Conservation (phyloP, 2,113 vertebrate species). For the Lagopus muta region DNA sequence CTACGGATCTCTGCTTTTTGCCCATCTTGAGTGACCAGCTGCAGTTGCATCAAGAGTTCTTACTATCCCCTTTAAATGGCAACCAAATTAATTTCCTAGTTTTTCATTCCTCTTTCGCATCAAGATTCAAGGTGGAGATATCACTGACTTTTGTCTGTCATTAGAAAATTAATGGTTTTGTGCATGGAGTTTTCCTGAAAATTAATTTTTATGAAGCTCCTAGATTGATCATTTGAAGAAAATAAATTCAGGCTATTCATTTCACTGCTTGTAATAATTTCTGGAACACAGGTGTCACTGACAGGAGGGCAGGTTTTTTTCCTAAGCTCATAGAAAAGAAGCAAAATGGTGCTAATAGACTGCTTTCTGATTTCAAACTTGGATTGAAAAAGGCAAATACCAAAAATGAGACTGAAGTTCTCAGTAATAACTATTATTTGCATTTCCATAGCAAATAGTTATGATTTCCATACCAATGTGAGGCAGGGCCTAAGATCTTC, state of each 20-base stretch:
- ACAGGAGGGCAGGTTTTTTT: background rate
- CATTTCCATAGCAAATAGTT: background rate
- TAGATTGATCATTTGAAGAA: background rate
- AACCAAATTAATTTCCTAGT: background rate
- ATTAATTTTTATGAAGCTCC: background rate
- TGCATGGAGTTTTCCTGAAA: background rate
- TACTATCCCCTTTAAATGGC: background rate
- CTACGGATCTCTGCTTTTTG: background rate
- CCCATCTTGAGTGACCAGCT: background rate
- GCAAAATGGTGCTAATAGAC: background rate
- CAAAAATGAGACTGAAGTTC: constrained; percentile 1
- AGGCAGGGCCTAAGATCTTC: background rate
- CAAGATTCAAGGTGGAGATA: background rate
- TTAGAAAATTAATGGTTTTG: background rate
- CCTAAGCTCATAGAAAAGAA: background rate
- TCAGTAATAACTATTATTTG: background rate
- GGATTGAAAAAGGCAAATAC: background rate
- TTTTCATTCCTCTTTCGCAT: background rate
- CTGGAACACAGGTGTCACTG: background rate
- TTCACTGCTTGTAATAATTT: background rate
- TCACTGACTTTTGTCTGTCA: background rate
- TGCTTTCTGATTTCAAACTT: constrained; percentile 30
- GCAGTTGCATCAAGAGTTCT: background rate
- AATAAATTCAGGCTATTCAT: background rate
- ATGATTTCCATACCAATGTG: background rate